Evolutionary conservation across 64 coral and sea anemone species (phyloP).

Genomic region (Dendrophyllia cribrosa): DNA sequence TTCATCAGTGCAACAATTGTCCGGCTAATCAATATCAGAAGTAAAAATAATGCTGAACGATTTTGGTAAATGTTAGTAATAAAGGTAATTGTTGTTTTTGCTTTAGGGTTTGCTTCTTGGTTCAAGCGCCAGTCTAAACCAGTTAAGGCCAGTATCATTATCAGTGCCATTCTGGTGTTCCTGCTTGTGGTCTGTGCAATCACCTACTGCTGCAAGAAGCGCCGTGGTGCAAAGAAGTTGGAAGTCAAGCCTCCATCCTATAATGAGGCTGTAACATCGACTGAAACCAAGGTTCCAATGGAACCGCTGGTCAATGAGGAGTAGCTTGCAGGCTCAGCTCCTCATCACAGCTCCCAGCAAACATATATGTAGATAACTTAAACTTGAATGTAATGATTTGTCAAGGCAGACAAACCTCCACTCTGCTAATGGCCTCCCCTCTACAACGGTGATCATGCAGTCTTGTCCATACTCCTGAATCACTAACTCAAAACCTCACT

Average conservation of each 20-base stretch:
- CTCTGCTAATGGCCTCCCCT: too few relatives aligned
- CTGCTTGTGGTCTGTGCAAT: neutral
- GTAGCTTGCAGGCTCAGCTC: neutral
- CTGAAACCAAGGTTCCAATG: constrained; percentile 24
- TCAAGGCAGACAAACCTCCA: neutral
- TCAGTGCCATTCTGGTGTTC: constrained; percentile 7
- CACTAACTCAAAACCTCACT: too few relatives aligned
- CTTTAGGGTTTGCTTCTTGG: neutral
- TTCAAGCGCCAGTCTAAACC: constrained; percentile 19
- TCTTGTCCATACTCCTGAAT: too few relatives aligned
- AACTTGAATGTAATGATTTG: neutral
- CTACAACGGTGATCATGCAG: too few relatives aligned
- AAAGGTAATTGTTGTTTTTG: neutral
- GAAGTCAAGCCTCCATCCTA: constrained; percentile 14
- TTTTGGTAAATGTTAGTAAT: too few relatives aligned
- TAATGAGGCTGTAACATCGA: neutral
- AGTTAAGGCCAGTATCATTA: constrained; percentile 18
- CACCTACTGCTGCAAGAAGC: constrained; percentile 33
- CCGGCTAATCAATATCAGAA: too few relatives aligned
- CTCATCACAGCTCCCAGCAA: neutral
- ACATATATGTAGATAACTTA: neutral
- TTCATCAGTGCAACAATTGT: too few relatives aligned
- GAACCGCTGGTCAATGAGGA: constrained; percentile 51
- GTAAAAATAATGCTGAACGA: too few relatives aligned
- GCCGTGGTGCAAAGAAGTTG: neutral